Percentiles rank a stretch among this genome's conserved stretches.
Conservation (phyloP, 92 coral and sea anemone genomes). For the Palythoa grandiflora region DNA sequence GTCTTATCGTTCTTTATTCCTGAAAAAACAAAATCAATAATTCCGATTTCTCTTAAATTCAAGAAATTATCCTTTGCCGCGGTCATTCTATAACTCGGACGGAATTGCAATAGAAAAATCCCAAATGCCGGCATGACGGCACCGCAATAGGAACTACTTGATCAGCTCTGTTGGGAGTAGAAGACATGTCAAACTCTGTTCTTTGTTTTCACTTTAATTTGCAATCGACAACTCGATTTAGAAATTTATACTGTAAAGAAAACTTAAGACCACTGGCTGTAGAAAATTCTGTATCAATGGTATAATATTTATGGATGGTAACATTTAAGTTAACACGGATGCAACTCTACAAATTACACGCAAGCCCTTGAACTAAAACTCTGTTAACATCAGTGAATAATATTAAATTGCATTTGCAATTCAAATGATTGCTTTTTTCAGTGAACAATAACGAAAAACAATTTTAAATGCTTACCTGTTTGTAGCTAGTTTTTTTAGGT, state of each 20-base stretch:
- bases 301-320: background rate
- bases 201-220: background rate
- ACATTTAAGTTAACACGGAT: background rate
- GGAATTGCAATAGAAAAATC: background rate
- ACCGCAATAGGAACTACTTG: background rate
- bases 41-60: background rate
- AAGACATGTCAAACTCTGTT: background rate
- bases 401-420: background rate
- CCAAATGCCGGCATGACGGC: background rate
- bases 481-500: background rate
- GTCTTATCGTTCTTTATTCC: background rate
- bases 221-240: background rate
- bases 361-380: background rate
- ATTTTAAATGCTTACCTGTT: slow-evolving; percentile 6
- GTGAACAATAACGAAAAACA: background rate
- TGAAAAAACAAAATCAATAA: background rate
- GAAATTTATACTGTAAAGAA: background rate
- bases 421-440: slow-evolving; percentile 9
- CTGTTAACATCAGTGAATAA: background rate
- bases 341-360: background rate
- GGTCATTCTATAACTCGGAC: too few species aligned
- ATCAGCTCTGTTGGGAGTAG: background rate
- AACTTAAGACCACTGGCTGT: background rate
- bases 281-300: background rate
- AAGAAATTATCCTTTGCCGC: background rate